Percentiles rank a stretch among this genome's conserved stretches.
Conservation (phyloP, 2,797 vertebrate species). For the Manis javanica region DNA sequence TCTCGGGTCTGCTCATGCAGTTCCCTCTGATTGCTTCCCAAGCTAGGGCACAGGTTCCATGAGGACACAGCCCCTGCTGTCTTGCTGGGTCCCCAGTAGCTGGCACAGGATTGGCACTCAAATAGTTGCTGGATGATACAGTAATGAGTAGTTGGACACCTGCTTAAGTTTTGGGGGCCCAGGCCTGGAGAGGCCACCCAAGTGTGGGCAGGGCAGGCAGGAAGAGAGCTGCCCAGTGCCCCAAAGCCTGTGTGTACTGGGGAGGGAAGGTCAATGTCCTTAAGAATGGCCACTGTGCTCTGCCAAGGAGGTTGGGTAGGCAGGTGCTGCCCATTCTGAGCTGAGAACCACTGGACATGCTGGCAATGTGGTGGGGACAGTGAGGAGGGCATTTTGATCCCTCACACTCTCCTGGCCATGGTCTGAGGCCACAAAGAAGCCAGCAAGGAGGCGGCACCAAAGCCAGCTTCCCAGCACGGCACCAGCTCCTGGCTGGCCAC, state of each 20-base stretch:
- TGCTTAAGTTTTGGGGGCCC: neutral
- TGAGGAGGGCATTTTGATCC: neutral
- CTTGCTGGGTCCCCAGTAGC: neutral
- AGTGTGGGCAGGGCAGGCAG: neutral
- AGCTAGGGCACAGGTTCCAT: fast-evolving
- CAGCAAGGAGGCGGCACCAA: fast-evolving
- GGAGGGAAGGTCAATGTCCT: neutral
- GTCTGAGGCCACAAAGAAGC: neutral
- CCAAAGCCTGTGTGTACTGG: neutral
- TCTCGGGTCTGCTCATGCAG: neutral
- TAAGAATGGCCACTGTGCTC: neutral
- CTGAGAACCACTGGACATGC: neutral
- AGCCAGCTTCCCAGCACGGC: fast-evolving
- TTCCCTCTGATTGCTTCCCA: neutral
- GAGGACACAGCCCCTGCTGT: neutral
- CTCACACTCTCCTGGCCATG: neutral
- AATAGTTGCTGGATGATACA: neutral
- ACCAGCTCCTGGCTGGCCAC: fast-evolving
- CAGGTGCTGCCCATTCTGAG: neutral
- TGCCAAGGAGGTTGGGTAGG: neutral
- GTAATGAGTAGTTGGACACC: too few species aligned
- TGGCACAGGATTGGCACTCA: fast-evolving
- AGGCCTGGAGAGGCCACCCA: neutral
- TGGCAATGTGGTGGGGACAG: neutral
- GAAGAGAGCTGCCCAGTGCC: neutral